Base-by-base conservation (phyloP, 2,888 invertebrate genomes). In the Athalia rosae region DNA sequence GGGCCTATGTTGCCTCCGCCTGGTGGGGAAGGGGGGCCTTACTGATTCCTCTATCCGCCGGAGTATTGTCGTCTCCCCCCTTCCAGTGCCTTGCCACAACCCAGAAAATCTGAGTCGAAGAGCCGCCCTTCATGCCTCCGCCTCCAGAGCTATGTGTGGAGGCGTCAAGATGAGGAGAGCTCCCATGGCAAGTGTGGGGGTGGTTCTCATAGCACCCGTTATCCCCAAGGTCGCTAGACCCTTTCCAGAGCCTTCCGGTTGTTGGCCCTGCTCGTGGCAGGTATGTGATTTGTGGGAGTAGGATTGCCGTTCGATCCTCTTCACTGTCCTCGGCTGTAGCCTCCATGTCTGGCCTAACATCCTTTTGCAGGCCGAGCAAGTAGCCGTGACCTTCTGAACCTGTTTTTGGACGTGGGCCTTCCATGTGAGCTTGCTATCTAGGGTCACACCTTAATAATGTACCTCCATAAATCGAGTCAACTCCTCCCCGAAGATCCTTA, bases 121-220 rank as follows among this genome's bases (percentile, higher is more conserved):
- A 1, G 50, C 41, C 11, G 15, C 28, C 50, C 48, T 74, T 13
- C 67, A 59, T 3, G 73, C 78, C 63, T 76, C 64, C 4, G 43
- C 50, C 59, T 79, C 66, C 5, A 81, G 58, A 64, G 9, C 13
- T 3, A 64, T 48, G 15, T 67, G 50, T 4, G 53, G 67, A 0
- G 79, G 78, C 13, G 76, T 77, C n/a, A 79, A 28, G 28, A 71
- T 73, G 1, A 82, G 59, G 8, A 80, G 41, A 0, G 50, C 64
- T 50, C 67, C 81, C 47, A 79, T 50, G 0, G 56, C 11, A 4
- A 43, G 43, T 4, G 8, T 41, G 11, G 78, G 78, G 5, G 71
- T 79, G 64, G 76, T 76, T 67, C n/a, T 15, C 63, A 74, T 73
- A 47, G 79, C 79, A 3, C 80, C 78, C 5, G 78, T 80, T 0